Base-by-base conservation (phyloP, 2,888 invertebrate species). In the Hyposoter didymator region DNA sequence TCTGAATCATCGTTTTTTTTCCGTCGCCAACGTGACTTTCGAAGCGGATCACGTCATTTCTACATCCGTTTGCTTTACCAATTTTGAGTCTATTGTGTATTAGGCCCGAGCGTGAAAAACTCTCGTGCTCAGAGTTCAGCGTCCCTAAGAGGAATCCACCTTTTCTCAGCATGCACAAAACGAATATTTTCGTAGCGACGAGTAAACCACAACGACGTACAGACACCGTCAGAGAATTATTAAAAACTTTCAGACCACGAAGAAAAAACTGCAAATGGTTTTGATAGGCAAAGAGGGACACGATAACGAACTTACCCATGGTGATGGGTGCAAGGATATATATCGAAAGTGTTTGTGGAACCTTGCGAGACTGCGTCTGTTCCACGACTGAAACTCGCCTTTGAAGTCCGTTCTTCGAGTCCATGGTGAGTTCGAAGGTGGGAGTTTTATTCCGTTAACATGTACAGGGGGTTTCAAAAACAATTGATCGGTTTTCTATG, bases 361-460 rank as follows among this genome's bases (percentile, higher is more conserved):
- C 85, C 85, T 85, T 83, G 70, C 85, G 67, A 80, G 85, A 76
- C 85, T 83, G 59, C 80, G 83, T 85, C 83, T 62, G 83, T 82
- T 84, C 78, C 67, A 83, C 78, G 84, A 87, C 87, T 87, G 85
- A 86, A 43, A 47, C 64, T 76, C 83, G 82, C 79, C 88, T 78
- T 72, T 87, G 78, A 85, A 85, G 81, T 83, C 85, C 28, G 79
- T 55, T 78, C 45, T 43, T 28, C 59, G 78, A 84, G 85, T 79
- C 73, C 66, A 80, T 45, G 74, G 49, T 66, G 70, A 78, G 32
- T 73, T 59, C 28, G 35, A 69, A 84, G 74, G 88, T 84, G 87
- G 86, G 88, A 87, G 88, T 85, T 75, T 64, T 59, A 84, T 88
- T 70, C 88, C 88, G 88, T 89, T 89, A 88, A 69, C 73, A 75